These are phyloP conservation scores for Balaeniceps rex DNA, from an alignment of 2,113 vertebrate genomes.

Conservation along the genomic window DNA sequence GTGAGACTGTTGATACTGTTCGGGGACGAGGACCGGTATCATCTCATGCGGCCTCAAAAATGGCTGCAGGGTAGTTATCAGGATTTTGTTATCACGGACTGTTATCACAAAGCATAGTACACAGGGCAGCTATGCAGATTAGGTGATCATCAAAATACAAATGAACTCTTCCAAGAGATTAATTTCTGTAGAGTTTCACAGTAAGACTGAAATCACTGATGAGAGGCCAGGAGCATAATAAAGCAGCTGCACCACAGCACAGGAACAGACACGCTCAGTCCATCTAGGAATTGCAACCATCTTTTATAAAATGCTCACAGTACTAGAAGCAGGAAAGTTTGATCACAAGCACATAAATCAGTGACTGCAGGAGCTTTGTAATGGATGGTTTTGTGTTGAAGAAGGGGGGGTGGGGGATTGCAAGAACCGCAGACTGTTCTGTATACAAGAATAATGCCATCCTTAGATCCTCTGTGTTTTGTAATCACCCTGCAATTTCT, in stretches of 20 bases:
- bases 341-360: slow-evolving; percentile 22
- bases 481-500: background rate
- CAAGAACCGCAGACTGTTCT: background rate
- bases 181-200: background rate
- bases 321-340: slow-evolving; percentile 10
- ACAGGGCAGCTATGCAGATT: background rate
- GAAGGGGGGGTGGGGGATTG: background rate
- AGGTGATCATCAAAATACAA: background rate
- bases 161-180: background rate
- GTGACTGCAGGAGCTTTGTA: background rate
- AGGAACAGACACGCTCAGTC: background rate
- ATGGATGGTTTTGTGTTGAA: background rate
- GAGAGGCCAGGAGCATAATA: background rate
- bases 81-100: background rate
- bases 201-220: background rate
- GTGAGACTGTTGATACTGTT: background rate
- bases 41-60: background rate
- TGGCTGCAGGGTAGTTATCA: background rate
- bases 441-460: background rate
- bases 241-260: background rate
- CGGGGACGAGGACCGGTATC: background rate
- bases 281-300: background rate
- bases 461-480: background rate
- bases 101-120: background rate
- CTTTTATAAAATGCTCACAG: slow-evolving; percentile 2